phyloP scores from a whole-genome alignment of 2,888 invertebrate genomes.

The Clepsis dumicolana region DNA sequence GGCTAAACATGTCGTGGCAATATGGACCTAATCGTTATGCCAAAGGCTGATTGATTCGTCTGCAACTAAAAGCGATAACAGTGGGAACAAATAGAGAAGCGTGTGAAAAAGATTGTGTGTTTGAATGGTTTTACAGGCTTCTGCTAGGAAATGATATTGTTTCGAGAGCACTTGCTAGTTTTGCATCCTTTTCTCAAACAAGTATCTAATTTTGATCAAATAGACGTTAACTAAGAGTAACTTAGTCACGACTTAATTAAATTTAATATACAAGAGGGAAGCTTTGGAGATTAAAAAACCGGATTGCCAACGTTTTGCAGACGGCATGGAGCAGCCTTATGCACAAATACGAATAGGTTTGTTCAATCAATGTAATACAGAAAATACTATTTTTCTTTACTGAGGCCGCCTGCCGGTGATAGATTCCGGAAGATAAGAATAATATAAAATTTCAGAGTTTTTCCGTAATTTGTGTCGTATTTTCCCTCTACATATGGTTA shows the following conservation, averaged over 20 bases:
- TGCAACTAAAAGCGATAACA: constrained; percentile 56
- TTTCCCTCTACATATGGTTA: too few relatives aligned
- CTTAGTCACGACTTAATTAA: too few relatives aligned
- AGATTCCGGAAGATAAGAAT: too few relatives aligned
- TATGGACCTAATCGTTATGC: constrained; percentile 9
- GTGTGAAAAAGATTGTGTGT: constrained; percentile 57
- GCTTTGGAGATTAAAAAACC: too few relatives aligned
- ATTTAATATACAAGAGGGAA: too few relatives aligned
- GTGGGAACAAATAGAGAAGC: constrained; percentile 62
- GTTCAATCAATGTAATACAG: too few relatives aligned
- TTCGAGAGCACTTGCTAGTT: background rate
- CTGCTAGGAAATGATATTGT: background rate
- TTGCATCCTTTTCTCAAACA: background rate
- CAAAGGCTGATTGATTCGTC: constrained; percentile 38
- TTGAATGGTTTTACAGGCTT: constrained; percentile 10
- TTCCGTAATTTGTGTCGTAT: background rate
- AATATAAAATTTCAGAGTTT: too few relatives aligned
- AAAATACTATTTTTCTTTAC: background rate
- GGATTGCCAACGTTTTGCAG: background rate
- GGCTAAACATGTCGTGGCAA: constrained; percentile 11
- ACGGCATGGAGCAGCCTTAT: background rate
- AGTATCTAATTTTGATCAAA: background rate
- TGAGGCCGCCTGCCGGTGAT: too few relatives aligned
- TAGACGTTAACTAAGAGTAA: too few relatives aligned
- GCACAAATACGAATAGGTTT: background rate